Conservation (phyloP, 2,888 invertebrate genomes). For the Andrena marginata region DNA sequence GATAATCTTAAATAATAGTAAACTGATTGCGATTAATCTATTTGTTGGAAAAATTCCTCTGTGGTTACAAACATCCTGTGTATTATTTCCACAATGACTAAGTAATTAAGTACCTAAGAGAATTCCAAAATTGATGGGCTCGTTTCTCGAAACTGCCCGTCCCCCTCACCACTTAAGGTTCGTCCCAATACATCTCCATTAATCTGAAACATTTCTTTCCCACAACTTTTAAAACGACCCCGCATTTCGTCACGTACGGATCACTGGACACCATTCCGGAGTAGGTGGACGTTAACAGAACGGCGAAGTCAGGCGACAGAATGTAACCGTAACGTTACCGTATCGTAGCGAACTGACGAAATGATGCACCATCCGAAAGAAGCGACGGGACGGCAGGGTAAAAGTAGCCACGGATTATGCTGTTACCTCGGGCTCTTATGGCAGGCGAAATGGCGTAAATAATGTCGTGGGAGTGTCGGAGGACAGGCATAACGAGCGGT, state of each 20-base stretch:
- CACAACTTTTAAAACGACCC: too few species aligned
- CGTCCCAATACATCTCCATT: too few species aligned
- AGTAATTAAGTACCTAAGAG: background rate
- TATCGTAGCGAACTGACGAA: background rate
- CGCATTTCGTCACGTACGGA: too few species aligned
- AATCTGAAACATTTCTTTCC: too few species aligned
- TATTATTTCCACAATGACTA: background rate
- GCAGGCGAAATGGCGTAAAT: conserved; percentile 44
- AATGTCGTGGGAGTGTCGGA: conserved; percentile 42
- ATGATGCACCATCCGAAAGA: background rate
- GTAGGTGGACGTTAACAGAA: too few species aligned
- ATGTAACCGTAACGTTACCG: too few species aligned
- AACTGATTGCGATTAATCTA: background rate
- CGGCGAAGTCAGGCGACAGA: too few species aligned
- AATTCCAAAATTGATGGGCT: too few species aligned
- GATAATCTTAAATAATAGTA: background rate
- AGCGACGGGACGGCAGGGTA: too few species aligned
- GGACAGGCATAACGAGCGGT: conserved; percentile 52
- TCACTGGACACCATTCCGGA: too few species aligned
- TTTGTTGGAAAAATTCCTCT: background rate
- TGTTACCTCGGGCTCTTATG: conserved; percentile 15
- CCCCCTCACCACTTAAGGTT: too few species aligned
- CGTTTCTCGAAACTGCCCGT: too few species aligned
- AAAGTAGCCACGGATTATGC: conserved; percentile 39
- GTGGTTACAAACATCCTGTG: background rate